These are phyloP conservation scores for Apeira syringaria DNA, from an alignment of 2,888 invertebrate species.

Conservation along the genomic window DNA sequence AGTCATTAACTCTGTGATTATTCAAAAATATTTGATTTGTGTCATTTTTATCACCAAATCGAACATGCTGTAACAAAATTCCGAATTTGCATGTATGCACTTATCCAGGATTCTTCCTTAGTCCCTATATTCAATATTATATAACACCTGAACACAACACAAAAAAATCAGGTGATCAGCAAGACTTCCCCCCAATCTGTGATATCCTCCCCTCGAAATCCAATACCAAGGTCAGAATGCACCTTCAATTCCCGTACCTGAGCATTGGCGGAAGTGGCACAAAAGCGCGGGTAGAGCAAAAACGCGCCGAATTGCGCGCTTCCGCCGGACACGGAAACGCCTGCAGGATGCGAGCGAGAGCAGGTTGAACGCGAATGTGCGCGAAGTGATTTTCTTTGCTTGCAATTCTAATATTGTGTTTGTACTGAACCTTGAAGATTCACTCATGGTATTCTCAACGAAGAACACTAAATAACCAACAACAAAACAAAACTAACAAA, in stretches of 20 bases:
- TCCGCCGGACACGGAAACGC: constrained; percentile 69
- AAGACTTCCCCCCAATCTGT: constrained; percentile 19
- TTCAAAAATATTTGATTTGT: no score
- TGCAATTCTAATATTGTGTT: constrained; percentile 7
- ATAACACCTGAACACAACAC: neutral
- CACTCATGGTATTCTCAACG: no score
- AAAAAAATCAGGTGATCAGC: neutral
- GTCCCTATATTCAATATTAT: no score
- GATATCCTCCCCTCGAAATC: constrained; percentile 49
- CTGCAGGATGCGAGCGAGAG: constrained; percentile 32
- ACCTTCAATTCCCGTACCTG: constrained; percentile 68
- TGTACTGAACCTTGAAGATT: no score
- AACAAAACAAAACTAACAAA: no score
- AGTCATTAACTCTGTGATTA: no score
- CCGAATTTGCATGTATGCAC: no score
- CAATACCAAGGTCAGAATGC: constrained; percentile 72
- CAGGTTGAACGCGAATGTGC: constrained; percentile 30
- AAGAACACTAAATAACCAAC: no score
- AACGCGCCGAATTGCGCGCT: constrained; percentile 67
- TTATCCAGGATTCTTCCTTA: no score
- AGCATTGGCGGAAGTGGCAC: constrained; percentile 60
- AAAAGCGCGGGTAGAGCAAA: constrained; percentile 57
- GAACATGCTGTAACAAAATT: no score
- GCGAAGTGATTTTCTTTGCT: constrained; percentile 22
- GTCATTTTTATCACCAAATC: no score